Conservation (phyloP, 2,888 invertebrate genomes). For the Amblyjoppa proteus region DNA sequence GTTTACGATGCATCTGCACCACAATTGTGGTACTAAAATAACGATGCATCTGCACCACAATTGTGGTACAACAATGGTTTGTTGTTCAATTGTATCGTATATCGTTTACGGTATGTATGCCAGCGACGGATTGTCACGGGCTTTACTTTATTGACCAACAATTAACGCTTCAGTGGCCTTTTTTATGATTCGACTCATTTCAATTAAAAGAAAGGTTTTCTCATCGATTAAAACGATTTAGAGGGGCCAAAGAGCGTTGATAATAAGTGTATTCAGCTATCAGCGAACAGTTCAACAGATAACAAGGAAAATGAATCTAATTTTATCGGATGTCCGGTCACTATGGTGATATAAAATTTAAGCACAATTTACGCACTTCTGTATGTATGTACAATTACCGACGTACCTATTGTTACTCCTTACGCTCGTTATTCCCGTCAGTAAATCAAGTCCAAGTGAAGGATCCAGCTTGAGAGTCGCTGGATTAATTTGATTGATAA, state of each 20-base stretch:
- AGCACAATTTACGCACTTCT: not conserved
- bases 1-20: too few species aligned
- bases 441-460: conserved; percentile 87
- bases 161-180: too few species aligned
- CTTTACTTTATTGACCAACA: too few species aligned
- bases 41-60: too few species aligned
- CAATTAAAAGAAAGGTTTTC: not conserved
- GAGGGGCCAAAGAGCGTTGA: not conserved
- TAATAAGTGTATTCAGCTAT: not conserved
- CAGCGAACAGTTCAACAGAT: not conserved
- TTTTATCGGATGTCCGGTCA: not conserved
- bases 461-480: conserved; percentile 90
- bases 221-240: not conserved
- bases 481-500: conserved; percentile 93
- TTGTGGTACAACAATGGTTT: too few species aligned
- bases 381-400: not conserved
- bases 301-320: too few species aligned
- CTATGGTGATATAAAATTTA: not conserved
- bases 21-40: too few species aligned
- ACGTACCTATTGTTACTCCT: conserved; percentile 86
- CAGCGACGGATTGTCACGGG: too few species aligned
- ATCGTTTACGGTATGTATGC: too few species aligned
- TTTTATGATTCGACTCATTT: too few species aligned
- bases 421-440: conserved; percentile 87
- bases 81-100: too few species aligned